Conservation (phyloP, 1,140 invertebrate genomes). For the Sitodiplosis mosellana region DNA sequence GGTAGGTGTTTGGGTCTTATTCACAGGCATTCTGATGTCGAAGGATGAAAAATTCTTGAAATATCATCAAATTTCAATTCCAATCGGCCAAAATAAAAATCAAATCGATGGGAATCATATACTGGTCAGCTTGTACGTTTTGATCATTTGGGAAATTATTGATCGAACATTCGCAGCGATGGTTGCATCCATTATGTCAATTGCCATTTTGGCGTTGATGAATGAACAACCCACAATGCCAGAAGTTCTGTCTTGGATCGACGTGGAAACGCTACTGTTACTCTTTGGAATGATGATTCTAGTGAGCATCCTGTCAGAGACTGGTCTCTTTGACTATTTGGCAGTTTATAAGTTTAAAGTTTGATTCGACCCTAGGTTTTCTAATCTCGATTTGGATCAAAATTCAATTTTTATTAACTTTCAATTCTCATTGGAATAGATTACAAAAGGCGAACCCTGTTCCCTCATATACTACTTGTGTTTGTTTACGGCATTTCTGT, state of each 20-base stretch:
- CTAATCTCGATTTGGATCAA: background rate
- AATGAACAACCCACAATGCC: constrained; percentile 47
- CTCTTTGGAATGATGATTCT: constrained; percentile 83
- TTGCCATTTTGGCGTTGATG: constrained; percentile 46
- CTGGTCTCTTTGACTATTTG: constrained; percentile 71
- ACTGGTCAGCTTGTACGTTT: constrained; percentile 54
- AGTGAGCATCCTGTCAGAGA: constrained; percentile 63
- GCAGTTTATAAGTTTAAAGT: constrained; percentile 50
- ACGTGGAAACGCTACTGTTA: too few relatives aligned
- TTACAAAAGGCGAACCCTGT: constrained; percentile 59
- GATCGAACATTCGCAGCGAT: constrained; percentile 68
- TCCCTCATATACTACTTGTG: constrained; percentile 56
- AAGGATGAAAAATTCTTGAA: constrained; percentile 33
- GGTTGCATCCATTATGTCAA: constrained; percentile 46
- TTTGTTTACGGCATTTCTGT: constrained; percentile 53
- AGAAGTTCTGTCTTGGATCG: constrained; percentile 63
- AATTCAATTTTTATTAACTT: constrained; percentile 5
- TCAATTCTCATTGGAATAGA: too few relatives aligned
- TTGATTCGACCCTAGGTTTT: background rate
- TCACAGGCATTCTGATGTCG: constrained; percentile 33
- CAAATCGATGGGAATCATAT: constrained; percentile 42
- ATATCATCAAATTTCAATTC: constrained; percentile 33
- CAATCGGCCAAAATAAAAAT: constrained; percentile 22
- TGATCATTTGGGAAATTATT: constrained; percentile 72
- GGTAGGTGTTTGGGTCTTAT: constrained; percentile 29